Conservation (phyloP, 2,113 vertebrate genomes). For the Clarias gariepinus region DNA sequence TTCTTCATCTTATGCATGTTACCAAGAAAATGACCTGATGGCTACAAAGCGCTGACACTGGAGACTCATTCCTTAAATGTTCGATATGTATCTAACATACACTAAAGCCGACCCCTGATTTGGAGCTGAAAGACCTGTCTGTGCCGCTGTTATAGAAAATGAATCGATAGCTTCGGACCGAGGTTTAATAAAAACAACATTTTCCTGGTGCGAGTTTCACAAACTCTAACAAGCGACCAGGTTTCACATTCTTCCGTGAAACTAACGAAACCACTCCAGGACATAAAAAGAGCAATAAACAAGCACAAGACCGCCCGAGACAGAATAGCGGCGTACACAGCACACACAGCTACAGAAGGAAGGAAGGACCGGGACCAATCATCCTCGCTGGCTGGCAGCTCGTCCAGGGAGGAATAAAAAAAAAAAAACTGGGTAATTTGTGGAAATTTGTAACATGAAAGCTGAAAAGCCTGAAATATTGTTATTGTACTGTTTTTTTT, state of each 20-base stretch:
- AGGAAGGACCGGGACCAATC: conserved; percentile 1
- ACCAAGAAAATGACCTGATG: no score
- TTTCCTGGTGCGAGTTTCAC: background rate
- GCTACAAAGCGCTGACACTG: background rate
- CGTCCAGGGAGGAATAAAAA: background rate
- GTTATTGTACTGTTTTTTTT: background rate
- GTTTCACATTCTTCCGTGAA: background rate
- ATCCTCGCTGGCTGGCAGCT: background rate
- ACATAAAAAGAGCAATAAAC: background rate
- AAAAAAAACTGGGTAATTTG: no score
- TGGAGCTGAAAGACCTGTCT: background rate
- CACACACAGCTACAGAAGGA: background rate
- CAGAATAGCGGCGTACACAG: background rate
- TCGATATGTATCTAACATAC: background rate
- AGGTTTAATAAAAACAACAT: background rate
- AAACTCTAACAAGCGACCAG: background rate
- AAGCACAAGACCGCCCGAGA: background rate
- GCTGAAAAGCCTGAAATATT: background rate
- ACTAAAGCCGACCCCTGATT: background rate
- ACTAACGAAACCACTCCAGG: background rate
- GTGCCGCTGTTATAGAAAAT: background rate
- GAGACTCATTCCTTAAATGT: background rate
- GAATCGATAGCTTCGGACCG: background rate
- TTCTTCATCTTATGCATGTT: no score
- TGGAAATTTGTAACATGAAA: background rate